A percentile compares a stretch with the other conserved stretches of the same genome.
Evolutionary conservation across 2,113 vertebrate genomes (phyloP).

Genomic region (Euleptes europaea): DNA sequence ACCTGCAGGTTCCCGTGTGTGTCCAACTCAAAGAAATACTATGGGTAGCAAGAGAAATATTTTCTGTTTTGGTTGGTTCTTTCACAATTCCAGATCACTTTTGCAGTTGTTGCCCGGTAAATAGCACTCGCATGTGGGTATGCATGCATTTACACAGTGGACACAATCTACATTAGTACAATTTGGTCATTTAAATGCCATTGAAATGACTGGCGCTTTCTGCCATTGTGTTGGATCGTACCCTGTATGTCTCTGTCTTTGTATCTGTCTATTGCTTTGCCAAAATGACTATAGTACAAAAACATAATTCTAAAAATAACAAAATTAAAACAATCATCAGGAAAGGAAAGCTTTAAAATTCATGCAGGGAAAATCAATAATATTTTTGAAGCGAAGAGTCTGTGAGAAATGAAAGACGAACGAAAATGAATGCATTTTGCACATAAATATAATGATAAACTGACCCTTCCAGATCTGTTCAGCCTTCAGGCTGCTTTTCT

Average conservation of each 20-base stretch:
- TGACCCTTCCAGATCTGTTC: background rate
- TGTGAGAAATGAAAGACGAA: background rate
- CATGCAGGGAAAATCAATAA: background rate
- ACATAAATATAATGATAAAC: too few relatives aligned
- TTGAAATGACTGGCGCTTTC: too few relatives aligned
- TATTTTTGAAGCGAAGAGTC: background rate
- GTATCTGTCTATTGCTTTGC: too few relatives aligned
- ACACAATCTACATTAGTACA: rapidly evolving
- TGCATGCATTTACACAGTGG: background rate
- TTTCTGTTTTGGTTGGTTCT: background rate
- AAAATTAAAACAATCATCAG: too few relatives aligned
- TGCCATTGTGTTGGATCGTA: rapidly evolving
- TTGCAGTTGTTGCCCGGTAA: background rate
- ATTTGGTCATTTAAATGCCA: background rate
- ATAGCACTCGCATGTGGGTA: background rate
- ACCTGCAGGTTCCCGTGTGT: background rate
- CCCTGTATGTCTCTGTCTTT: rapidly evolving
- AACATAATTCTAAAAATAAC: too few relatives aligned
- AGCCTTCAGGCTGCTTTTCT: rapidly evolving
- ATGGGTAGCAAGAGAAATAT: background rate
- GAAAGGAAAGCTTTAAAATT: too few relatives aligned
- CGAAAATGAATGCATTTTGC: rapidly evolving
- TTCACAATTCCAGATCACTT: background rate
- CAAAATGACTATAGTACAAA: too few relatives aligned
- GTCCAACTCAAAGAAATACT: background rate